Base-by-base conservation (phyloP, 2,797 vertebrate species). In the Molossus alvarezi region DNA sequence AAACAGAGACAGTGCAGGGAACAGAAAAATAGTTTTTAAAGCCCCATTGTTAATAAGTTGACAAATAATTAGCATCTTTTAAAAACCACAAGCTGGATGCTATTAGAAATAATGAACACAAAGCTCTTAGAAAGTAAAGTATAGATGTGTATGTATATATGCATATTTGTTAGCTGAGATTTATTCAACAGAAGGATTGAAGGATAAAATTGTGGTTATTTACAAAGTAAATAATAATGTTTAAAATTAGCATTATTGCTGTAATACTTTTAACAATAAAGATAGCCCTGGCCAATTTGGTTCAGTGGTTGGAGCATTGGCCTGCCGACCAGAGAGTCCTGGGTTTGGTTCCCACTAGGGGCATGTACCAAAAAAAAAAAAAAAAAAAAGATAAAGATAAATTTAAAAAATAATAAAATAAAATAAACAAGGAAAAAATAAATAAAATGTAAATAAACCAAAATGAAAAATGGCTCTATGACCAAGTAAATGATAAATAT, bases 21-120 rank as follows among this genome's bases (percentile, higher is more conserved):
- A 77, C 0, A 91, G 41, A 95, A 93, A 90, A 94, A 55, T 72
- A 67, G 60, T 58, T 91, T 64, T 58, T n/a, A 83, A 94, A 75
- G 25, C 5, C n/a, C 18, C 25, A 33, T 89, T 77, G 37, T 80
- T 80, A 79, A 94, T 76, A 71, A 60, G 79, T 41, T 91, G 79
- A 79, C 41, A 89, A 51, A 79, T 80, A 67, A 92, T 53, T 8
- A 60, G 2, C 23, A 62, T 64, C 10, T 53, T 71, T 57, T 75
- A 90, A 92, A 86, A 87, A 65, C 12, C 33, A 21, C 20, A 75
- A 62, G 83, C 58, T 69, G 27, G 79, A 75, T 75, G 65, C 10
- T 79, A 33, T 73, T 85, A 82, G 57, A 80, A 94, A 72, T 51
- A 76, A 93, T 48, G 41, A 92, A 65, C 41, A 94, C 10, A 55